Percentiles rank a stretch among this genome's conserved stretches.
Conservation (phyloP, 2,113 vertebrate genomes). For the Phalacrocorax brasilianus region DNA sequence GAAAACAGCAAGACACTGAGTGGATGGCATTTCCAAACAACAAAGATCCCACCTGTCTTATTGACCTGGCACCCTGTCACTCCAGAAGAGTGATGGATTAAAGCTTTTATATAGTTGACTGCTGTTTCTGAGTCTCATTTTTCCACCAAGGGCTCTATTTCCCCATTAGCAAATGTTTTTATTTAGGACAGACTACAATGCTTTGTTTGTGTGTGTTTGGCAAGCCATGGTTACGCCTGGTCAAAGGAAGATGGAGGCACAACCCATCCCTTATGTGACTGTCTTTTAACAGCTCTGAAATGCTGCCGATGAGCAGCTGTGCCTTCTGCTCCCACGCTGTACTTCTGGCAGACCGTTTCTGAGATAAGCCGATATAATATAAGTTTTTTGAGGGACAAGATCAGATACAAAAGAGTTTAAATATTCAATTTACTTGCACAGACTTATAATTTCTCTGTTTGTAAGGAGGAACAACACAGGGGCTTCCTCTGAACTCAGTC, state of each 20-base stretch:
- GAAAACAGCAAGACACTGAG: neutral
- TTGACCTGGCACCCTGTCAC: neutral
- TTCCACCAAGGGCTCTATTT: slow-evolving; percentile 1
- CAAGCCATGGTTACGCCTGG: neutral
- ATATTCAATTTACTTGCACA: neutral
- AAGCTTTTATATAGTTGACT: slow-evolving; percentile 8
- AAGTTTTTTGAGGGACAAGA: neutral
- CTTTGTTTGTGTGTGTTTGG: slow-evolving; percentile 5
- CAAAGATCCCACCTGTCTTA: slow-evolving; percentile 1
- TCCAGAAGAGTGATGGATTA: neutral
- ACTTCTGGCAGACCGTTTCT: neutral
- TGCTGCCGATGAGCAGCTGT: neutral
- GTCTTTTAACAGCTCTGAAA: neutral
- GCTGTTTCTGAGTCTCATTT: slow-evolving; percentile 13
- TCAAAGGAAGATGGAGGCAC: neutral
- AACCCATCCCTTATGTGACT: neutral
- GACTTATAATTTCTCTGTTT: neutral
- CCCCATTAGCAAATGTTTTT: slow-evolving; percentile 4
- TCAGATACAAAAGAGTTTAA: neutral
- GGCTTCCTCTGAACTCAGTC: neutral
- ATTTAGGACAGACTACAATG: neutral
- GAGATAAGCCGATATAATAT: neutral
- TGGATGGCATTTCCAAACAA: neutral
- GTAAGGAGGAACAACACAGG: neutral
- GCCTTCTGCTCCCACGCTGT: neutral